phyloP scores from a whole-genome alignment of 2,113 vertebrate genomes.

The Phainopepla nitens region DNA sequence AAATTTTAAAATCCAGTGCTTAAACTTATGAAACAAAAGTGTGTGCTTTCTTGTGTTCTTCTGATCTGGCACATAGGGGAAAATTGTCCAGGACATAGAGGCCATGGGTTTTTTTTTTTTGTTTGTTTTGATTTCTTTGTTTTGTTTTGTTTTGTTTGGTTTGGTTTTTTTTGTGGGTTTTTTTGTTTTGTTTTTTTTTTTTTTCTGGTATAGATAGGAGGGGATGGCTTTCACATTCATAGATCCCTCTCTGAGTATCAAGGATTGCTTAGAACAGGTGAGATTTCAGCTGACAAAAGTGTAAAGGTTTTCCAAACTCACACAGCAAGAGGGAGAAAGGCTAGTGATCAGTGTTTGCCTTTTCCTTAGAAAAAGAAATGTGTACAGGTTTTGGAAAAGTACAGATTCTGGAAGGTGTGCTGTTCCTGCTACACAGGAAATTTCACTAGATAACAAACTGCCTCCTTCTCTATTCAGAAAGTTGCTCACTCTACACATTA shows the following conservation, averaged over 20 bases:
- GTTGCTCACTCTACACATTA: not conserved
- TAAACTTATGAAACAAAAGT: not conserved
- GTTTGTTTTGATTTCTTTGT: too few species aligned
- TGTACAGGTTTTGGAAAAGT: not conserved
- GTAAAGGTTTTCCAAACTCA: not conserved
- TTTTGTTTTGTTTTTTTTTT: too few species aligned
- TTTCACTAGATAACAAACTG: not conserved
- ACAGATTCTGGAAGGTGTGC: not conserved
- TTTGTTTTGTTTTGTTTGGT: not conserved
- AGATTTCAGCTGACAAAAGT: not conserved
- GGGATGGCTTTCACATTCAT: not conserved
- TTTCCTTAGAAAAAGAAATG: not conserved
- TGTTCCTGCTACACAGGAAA: not conserved
- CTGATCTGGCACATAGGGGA: fast-evolving
- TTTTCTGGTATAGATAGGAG: too few species aligned
- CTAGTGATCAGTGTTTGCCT: not conserved
- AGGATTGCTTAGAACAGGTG: not conserved
- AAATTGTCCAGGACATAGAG: not conserved
- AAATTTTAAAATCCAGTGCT: not conserved
- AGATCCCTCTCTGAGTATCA: not conserved
- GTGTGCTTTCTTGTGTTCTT: not conserved
- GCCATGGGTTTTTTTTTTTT: not conserved
- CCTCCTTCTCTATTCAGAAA: not conserved
- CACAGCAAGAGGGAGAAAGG: not conserved
- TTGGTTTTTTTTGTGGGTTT: not conserved